Base-by-base conservation (phyloP, 2,797 vertebrate genomes). In the Halcyon smyrnensis region DNA sequence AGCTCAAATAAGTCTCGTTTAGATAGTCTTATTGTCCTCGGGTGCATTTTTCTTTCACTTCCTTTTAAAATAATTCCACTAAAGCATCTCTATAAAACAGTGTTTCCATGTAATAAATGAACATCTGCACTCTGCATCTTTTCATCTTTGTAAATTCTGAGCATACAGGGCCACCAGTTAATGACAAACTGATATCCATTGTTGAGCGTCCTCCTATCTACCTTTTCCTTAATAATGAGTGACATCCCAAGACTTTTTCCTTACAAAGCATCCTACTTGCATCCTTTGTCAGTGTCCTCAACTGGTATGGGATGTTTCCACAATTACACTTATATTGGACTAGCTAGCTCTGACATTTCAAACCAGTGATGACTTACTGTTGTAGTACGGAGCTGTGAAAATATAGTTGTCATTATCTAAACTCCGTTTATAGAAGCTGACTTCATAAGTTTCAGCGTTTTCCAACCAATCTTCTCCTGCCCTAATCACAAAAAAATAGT, bases 381-480 rank as follows among this genome's bases (percentile, higher is more conserved):
- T 99, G 97, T 99, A 98, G 97, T 98, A 98, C 1, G 99, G 99
- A 83, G 99, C 99, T 45, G 99, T 99, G 97, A 99, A 99, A 97
- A 99, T 98, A 96, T 99, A 99, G 92, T 99, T 99, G 91, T 99
- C 98, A 90, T 99, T 99, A 98, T 99, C 99, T 94, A 99, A 98
- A 93, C 99, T 99, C 91, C 99, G 98, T 96, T 99, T 99, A 98
- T 99, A 99, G 98, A 99, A 99, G 96, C 99, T 99, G 87, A 99
- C 98, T 96, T 99, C 99, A 9, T 99, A 99, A 15, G 99, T 99
- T 98, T 99, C 99, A 18, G 98, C 98, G 93, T 99, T 99, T 97
- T 99, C 99, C 39, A 96, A 97, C 99, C 99, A 99, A 59, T 99
- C 98, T 97, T 99, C 99, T 92, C 99, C 99, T 94, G 98, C 98